Evolutionary conservation across 2,113 vertebrate genomes (phyloP), one percentile per base, ranked within the genome.

Genomic region (Upupa epops): DNA sequence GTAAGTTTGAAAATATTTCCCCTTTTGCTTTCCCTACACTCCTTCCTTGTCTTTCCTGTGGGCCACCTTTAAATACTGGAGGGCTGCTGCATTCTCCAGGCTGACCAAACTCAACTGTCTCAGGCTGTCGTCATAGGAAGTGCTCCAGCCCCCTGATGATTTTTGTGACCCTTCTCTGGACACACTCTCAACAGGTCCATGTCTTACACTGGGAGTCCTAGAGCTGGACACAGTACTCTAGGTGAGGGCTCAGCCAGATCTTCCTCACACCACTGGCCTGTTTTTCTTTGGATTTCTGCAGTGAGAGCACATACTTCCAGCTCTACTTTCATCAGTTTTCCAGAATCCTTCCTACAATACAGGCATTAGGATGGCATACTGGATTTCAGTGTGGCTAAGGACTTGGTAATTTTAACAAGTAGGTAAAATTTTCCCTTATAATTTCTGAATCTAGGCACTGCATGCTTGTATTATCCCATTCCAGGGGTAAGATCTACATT

Each of bases 351-450:
- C 32, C 75, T 76, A 37, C 79, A 73, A 58, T 84, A 8, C 5
- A 14, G 36, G 11, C 49, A 21, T 18, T 5, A 37, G n/a, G 34
- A 56, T 0, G 0, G 2, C 45, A 3, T n/a, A 18, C 11, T 36
- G 18, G 6, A 54, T 66, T 74, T 85, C 55, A 63, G 17, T 40
- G 34, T 9, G 31, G 32, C 45, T 52, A 82, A 88, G 13, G 71
- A 48, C 48, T 68, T 82, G 9, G 5, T 64, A 20, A 17, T 71
- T 88, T 73, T 79, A 73, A 40, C 65, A 40, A 4, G 16, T 12
- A 49, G 31, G 19, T 68, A 79, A 52, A 32, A 12, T 69, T 65
- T 72, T 82, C n/a, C 40, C 22, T 60, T 42, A 18, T 79, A 17
- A 34, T 84, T 74, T 70, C n/a, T 32, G 4, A n/a, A 45, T 89